These are phyloP conservation scores for Eretmodus cyanostictus DNA, from an alignment of 2,113 vertebrate genomes.

Conservation along the genomic window DNA sequence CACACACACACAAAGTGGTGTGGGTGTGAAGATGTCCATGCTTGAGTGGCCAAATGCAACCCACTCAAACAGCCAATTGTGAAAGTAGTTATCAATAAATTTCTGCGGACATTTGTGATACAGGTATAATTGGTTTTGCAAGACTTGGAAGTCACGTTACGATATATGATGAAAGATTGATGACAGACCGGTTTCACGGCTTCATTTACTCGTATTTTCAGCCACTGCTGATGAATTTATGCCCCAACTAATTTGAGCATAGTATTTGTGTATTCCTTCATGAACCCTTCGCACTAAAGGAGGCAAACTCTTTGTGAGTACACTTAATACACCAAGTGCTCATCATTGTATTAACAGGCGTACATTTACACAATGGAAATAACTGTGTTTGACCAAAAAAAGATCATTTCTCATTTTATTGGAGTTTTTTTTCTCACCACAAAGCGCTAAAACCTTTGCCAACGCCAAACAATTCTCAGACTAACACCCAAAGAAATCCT, in stretches of 20 bases:
- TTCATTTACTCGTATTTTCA: neutral
- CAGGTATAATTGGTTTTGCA: conserved; percentile 15
- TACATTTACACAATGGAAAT: neutral
- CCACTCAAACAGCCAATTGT: conserved; percentile 45
- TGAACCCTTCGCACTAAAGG: neutral
- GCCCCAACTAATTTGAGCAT: neutral
- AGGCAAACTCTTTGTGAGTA: neutral
- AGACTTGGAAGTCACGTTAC: neutral
- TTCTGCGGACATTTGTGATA: conserved; percentile 15
- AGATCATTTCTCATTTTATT: neutral
- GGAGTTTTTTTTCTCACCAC: neutral
- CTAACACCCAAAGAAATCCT: conserved; percentile 3
- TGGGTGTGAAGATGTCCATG: conserved; percentile 59
- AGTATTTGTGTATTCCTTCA: neutral
- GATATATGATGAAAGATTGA: conserved; percentile 6
- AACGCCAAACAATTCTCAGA: conserved; percentile 3
- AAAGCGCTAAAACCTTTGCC: neutral
- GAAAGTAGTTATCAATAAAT: conserved; percentile 36
- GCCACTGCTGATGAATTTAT: neutral
- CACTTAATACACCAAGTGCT: neutral
- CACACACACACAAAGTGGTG: neutral
- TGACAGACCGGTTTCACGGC: neutral
- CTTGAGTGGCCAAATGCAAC: conserved; percentile 46
- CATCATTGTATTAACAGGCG: neutral
- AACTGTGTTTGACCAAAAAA: neutral